These are phyloP conservation scores for Eubasilissa splendida DNA, from an alignment of 2,888 invertebrate genomes.

Conservation along the genomic window DNA sequence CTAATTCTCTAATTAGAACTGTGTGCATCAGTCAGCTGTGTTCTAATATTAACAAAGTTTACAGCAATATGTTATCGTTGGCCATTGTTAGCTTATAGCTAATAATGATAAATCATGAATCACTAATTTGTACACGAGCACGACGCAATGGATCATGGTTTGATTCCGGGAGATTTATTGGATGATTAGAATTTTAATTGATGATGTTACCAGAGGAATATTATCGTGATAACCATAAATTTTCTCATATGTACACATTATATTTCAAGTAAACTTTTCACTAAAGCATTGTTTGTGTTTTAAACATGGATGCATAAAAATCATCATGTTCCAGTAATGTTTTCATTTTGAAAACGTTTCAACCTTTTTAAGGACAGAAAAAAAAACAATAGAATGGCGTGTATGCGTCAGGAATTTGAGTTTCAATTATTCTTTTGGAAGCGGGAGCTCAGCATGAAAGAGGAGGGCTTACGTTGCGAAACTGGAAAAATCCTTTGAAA, in stretches of 20 bases:
- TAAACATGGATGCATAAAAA: not conserved
- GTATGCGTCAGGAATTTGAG: slow-evolving; percentile 38
- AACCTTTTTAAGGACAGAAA: slow-evolving; percentile 23
- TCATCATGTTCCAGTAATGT: not conserved
- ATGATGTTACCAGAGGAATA: not conserved
- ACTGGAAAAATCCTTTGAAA: slow-evolving; percentile 50
- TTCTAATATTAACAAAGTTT: slow-evolving; percentile 27
- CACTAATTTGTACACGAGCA: slow-evolving; percentile 41
- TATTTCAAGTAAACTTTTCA: no score
- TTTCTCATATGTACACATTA: no score
- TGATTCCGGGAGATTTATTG: slow-evolving; percentile 40
- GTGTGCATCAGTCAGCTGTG: slow-evolving; percentile 21
- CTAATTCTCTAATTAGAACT: not conserved
- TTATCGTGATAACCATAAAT: not conserved
- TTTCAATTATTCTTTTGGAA: slow-evolving; percentile 41
- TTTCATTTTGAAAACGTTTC: slow-evolving; percentile 3
- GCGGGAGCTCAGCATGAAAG: slow-evolving; percentile 34
- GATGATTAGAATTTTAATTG: slow-evolving; percentile 47
- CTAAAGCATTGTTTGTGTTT: not conserved
- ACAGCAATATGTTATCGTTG: slow-evolving; percentile 33
- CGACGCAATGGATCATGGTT: slow-evolving; percentile 44
- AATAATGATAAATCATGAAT: slow-evolving; percentile 48
- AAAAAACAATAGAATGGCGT: slow-evolving; percentile 28
- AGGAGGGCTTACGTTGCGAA: slow-evolving; percentile 39
- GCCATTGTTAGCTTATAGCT: slow-evolving; percentile 27